These are phyloP conservation scores for Mustela nigripes DNA, from an alignment of 2,113 vertebrate genomes.

Conservation along the genomic window DNA sequence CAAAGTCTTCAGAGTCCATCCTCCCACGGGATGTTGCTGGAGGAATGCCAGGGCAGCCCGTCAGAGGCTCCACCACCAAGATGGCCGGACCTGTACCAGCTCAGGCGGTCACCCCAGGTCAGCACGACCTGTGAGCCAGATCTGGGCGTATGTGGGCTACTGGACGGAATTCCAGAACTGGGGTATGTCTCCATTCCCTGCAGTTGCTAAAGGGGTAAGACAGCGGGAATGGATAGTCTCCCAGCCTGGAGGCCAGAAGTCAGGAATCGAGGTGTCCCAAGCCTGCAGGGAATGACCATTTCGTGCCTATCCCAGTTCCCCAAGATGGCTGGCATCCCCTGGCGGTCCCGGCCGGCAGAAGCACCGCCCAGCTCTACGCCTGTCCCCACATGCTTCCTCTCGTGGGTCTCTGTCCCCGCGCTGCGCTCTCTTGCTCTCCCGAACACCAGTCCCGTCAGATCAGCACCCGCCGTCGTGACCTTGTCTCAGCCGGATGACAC, in stretches of 20 bases:
- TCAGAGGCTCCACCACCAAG: accelerated
- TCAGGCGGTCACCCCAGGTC: accelerated
- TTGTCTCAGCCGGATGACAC: accelerated
- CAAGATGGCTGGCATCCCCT: accelerated
- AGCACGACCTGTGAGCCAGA: accelerated
- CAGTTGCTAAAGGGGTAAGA: accelerated
- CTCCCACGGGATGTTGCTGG: accelerated
- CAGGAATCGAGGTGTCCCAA: accelerated
- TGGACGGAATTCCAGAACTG: accelerated
- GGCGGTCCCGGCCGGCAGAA: accelerated
- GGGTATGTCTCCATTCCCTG: accelerated
- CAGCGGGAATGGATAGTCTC: too few relatives aligned
- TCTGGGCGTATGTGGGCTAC: accelerated
- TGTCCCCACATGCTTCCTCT: neutral
- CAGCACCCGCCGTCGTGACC: neutral
- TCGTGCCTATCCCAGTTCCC: accelerated
- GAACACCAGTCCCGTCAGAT: neutral
- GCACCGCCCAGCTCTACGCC: accelerated
- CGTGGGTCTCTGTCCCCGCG: accelerated
- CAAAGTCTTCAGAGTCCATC: too few relatives aligned
- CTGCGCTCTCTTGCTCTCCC: neutral
- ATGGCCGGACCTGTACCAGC: neutral
- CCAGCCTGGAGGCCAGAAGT: neutral
- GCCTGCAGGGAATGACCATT: neutral
- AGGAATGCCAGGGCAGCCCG: accelerated